phyloP scores from a whole-genome alignment of 2,888 invertebrate genomes.

The Eurytoma adleriae region DNA sequence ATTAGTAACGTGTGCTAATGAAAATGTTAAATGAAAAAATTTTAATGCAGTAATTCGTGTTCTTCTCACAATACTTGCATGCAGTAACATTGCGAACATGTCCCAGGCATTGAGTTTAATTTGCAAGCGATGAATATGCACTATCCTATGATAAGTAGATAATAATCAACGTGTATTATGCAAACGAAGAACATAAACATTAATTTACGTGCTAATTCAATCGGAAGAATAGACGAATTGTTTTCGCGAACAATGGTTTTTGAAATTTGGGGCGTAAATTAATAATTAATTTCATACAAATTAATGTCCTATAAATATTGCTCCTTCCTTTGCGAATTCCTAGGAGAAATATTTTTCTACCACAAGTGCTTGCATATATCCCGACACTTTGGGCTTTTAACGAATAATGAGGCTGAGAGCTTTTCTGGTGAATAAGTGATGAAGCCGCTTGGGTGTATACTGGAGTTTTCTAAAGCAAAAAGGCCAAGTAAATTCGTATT shows the following conservation, averaged over 20 bases:
- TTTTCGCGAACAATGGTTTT: constrained; percentile 24
- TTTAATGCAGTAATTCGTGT: too few species aligned
- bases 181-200: constrained; percentile 41
- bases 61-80: too few species aligned
- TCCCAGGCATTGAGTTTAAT: constrained; percentile 14
- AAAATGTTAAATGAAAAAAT: too few species aligned
- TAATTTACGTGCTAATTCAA: constrained; percentile 46
- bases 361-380: background rate
- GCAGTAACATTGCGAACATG: too few species aligned
- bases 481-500: constrained; percentile 38
- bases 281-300: constrained; percentile 24
- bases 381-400: constrained; percentile 59
- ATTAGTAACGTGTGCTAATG: too few species aligned
- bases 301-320: background rate
- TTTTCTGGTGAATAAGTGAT: constrained; percentile 64
- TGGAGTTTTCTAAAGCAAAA: constrained; percentile 42
- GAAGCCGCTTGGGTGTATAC: constrained; percentile 43
- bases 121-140: constrained; percentile 51
- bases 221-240: constrained; percentile 31
- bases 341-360: constrained; percentile 16
- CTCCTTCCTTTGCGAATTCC: background rate
- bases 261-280: constrained; percentile 10
- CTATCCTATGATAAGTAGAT: constrained; percentile 49
- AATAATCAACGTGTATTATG: constrained; percentile 54
- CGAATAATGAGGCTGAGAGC: constrained; percentile 62